Conservation (phyloP, 2,888 invertebrate species). For the Rhaphigaster nebulosa region DNA sequence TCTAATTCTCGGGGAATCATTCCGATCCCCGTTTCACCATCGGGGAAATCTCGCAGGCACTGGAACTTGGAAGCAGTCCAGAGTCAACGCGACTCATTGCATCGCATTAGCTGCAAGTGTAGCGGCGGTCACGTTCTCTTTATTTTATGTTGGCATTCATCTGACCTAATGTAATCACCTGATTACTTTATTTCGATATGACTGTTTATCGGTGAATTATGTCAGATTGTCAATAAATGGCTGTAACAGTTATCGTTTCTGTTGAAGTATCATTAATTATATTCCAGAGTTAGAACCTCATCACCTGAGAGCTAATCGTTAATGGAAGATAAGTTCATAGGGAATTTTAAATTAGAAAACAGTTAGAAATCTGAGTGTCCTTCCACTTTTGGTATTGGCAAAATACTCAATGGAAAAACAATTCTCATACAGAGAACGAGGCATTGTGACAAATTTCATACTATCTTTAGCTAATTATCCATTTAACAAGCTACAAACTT, state of each 20-base stretch:
- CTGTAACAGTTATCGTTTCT: background rate
- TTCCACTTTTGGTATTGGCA: no score
- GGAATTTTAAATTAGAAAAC: no score
- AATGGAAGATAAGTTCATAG: no score
- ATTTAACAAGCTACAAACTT: no score
- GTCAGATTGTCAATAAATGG: background rate
- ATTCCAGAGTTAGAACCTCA: no score
- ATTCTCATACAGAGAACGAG: no score
- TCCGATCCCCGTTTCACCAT: slow-evolving; percentile 6
- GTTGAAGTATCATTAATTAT: background rate
- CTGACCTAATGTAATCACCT: no score
- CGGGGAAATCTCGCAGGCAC: background rate
- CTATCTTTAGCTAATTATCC: no score
- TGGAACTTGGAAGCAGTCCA: background rate
- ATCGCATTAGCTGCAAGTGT: background rate
- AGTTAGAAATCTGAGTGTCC: no score
- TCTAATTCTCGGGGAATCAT: background rate
- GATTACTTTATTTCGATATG: background rate
- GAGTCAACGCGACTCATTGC: background rate
- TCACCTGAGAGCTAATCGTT: no score
- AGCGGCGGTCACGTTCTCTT: background rate
- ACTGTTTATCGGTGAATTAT: background rate
- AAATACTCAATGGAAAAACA: no score
- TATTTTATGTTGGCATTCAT: background rate
- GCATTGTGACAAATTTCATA: no score